Conservation (phyloP, 2,797 vertebrate genomes). For the Spinibarbus caldwelli region DNA sequence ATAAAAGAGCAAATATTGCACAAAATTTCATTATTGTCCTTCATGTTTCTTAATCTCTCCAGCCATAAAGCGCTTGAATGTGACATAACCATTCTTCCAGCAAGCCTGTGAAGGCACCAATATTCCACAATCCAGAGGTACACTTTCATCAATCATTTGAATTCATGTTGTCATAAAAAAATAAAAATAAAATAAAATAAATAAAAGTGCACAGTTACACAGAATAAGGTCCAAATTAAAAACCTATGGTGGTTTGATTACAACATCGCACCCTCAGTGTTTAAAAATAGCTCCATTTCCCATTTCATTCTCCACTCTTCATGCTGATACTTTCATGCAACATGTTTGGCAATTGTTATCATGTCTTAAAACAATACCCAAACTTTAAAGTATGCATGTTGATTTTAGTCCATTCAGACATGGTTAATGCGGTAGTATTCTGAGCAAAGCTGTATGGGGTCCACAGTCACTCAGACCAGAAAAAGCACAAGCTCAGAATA, state of each 20-base stretch:
- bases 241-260: neutral
- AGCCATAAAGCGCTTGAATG: neutral
- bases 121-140: neutral
- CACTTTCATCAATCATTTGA: neutral
- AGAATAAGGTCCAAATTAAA: neutral
- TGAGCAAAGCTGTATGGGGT: conserved; percentile 52
- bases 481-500: conserved; percentile 58
- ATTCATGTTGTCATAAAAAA: neutral
- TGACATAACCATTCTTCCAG: neutral
- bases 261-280: neutral
- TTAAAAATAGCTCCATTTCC: neutral
- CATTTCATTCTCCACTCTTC: neutral
- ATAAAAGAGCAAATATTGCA: neutral
- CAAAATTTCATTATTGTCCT: neutral
- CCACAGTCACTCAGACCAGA: conserved; percentile 48
- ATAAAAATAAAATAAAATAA: neutral
- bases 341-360: conserved; percentile 10
- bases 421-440: conserved; percentile 48
- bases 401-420: conserved; percentile 40
- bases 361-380: conserved; percentile 17
- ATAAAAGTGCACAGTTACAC: neutral
- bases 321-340: neutral
- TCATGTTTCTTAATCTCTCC: neutral
- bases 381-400: conserved; percentile 39
- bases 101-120: neutral